Evolutionary conservation across 2,888 invertebrate genomes (phyloP).

Genomic region (Melipona bicolor): DNA sequence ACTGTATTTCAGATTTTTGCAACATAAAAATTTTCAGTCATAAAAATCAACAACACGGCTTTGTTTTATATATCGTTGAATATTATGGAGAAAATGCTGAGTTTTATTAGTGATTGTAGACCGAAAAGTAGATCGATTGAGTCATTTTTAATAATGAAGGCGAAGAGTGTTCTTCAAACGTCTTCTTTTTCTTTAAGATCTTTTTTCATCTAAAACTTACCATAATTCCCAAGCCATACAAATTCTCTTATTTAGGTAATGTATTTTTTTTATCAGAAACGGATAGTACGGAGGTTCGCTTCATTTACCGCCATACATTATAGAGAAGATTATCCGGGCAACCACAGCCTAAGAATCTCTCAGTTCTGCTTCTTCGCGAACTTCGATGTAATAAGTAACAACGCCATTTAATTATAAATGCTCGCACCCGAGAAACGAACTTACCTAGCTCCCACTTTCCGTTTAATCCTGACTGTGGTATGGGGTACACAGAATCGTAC

Average conservation of each 20-base stretch:
- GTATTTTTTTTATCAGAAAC: slow-evolving; percentile 5
- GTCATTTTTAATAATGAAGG: neutral
- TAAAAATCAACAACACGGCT: no score
- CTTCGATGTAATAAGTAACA: slow-evolving; percentile 80
- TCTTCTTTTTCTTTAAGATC: neutral
- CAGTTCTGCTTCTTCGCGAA: slow-evolving; percentile 77
- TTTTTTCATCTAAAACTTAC: neutral
- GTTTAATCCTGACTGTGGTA: slow-evolving; percentile 64
- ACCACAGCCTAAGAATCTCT: slow-evolving; percentile 76
- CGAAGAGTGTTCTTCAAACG: neutral
- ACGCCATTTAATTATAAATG: slow-evolving; percentile 82
- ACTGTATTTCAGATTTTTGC: no score
- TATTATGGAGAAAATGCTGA: no score
- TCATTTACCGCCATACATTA: slow-evolving; percentile 74
- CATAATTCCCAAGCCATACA: neutral
- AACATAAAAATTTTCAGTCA: no score
- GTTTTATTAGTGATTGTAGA: no score
- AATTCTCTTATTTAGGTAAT: neutral
- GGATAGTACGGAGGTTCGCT: slow-evolving; percentile 34
- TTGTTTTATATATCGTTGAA: no score
- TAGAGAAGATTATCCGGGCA: slow-evolving; percentile 77
- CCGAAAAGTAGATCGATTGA: no score
- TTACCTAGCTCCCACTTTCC: slow-evolving; percentile 68
- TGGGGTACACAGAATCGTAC: slow-evolving; percentile 56
- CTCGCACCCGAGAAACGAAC: slow-evolving; percentile 74